phyloP scores from a whole-genome alignment of 2,113 vertebrate species.

The Phainopepla nitens region DNA sequence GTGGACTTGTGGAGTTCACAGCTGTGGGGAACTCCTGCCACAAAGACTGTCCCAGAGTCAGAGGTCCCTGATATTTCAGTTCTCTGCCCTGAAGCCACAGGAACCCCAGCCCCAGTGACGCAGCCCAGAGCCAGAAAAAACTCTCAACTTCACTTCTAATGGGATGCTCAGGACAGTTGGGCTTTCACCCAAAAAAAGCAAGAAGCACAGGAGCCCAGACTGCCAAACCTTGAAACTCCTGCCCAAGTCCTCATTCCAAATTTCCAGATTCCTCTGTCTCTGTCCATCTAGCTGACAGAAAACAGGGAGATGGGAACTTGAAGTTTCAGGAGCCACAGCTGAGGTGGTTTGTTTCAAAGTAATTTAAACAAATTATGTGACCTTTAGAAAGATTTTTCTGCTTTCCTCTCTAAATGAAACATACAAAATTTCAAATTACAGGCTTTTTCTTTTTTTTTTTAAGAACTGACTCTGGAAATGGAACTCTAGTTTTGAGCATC shows the following conservation, averaged over 20 bases:
- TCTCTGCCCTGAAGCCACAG: constrained; percentile 22
- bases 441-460: background rate
- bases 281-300: background rate
- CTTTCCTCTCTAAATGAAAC: background rate
- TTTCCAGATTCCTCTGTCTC: constrained; percentile 20
- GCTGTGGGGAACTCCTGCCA: constrained; percentile 34
- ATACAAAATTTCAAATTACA: background rate
- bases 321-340: background rate
- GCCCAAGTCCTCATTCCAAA: constrained; percentile 5
- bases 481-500: background rate
- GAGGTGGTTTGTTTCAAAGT: background rate
- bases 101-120: background rate
- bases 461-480: background rate
- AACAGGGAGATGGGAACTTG: background rate
- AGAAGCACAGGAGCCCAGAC: background rate
- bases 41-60: background rate
- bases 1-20: background rate
- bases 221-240: constrained; percentile 30
- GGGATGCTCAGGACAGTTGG: constrained; percentile 12
- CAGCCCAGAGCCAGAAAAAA: constrained; percentile 37
- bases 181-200: constrained; percentile 35
- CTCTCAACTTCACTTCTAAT: constrained; percentile 6
- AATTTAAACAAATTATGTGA: background rate
- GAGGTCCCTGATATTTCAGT: constrained; percentile 14
- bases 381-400: background rate